Percentiles rank a stretch among this genome's conserved stretches.
These are phyloP conservation scores for Heterocephalus glaber DNA, from an alignment of 2,113 vertebrate genomes.

Conservation along the genomic window DNA sequence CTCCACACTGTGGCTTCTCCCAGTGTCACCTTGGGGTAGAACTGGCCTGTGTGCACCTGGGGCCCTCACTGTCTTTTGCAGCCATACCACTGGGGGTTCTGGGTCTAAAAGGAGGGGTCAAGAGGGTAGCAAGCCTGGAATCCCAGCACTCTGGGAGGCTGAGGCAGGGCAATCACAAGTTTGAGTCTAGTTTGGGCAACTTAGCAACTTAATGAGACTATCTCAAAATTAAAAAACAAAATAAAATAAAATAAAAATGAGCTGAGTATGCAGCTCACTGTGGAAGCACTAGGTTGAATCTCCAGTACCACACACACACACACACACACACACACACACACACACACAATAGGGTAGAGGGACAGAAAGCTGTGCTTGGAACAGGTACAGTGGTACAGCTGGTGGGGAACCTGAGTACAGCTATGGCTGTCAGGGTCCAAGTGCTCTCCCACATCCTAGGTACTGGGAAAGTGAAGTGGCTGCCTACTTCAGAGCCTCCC, in stretches of 20 bases:
- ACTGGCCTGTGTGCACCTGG: background rate
- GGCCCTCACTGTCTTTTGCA: background rate
- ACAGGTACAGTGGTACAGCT: background rate
- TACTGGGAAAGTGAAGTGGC: background rate
- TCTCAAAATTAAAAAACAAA: background rate
- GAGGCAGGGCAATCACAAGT: background rate
- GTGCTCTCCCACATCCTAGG: background rate
- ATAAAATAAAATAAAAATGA: no score
- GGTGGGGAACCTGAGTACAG: background rate
- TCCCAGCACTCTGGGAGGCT: background rate
- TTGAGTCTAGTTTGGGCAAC: background rate
- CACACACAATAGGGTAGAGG: background rate
- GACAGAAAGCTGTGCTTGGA: background rate
- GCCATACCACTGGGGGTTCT: background rate
- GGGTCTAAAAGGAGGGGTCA: background rate
- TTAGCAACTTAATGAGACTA: background rate
- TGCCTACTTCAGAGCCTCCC: background rate
- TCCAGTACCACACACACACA: background rate
- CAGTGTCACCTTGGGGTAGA: accelerated
- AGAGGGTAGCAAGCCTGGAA: background rate
- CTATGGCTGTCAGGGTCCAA: no score
- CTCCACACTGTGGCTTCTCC: background rate
- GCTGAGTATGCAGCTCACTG: background rate
- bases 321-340: no score
- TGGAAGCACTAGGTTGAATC: background rate